These are phyloP conservation scores for Melanotaenia trifasciata DNA, from an alignment of 2,797 vertebrate genomes.

Conservation along the genomic window DNA sequence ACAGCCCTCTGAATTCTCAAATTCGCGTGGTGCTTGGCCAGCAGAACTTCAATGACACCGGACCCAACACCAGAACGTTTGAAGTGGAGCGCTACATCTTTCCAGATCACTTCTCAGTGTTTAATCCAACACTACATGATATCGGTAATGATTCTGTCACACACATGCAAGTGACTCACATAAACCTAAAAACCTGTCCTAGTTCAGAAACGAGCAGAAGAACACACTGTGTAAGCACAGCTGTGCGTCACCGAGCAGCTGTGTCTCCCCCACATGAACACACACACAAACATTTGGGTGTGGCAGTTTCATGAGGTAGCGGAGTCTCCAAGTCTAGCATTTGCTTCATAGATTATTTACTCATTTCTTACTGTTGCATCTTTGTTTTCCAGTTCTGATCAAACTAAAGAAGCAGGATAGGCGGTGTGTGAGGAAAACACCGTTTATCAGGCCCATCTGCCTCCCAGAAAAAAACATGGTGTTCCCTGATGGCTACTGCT, in stretches of 20 bases:
- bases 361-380: conserved; percentile 8
- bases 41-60: conserved; percentile 88
- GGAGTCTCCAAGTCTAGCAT: conserved; percentile 44
- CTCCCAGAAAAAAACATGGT: conserved; percentile 83
- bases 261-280: conserved; percentile 44
- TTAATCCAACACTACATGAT: conserved; percentile 90
- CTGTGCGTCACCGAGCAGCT: conserved; percentile 76
- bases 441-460: conserved; percentile 92
- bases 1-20: conserved; percentile 85
- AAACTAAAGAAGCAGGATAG: conserved; percentile 91
- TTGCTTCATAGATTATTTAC: conserved; percentile 9
- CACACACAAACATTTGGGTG: conserved; percentile 21
- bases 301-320: conserved; percentile 13
- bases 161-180: conserved; percentile 48
- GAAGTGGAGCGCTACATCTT: conserved; percentile 88
- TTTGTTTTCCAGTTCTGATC: conserved; percentile 85
- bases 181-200: conserved; percentile 42
- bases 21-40: conserved; percentile 92
- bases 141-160: conserved; percentile 84
- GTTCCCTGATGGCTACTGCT: conserved; percentile 86
- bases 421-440: conserved; percentile 86
- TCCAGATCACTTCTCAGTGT: conserved; percentile 87
- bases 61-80: conserved; percentile 86
- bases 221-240: conserved; percentile 56
- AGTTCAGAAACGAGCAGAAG: conserved; percentile 51